Base-by-base conservation (phyloP, 2,797 vertebrate species). In the Chaunax sp. region DNA sequence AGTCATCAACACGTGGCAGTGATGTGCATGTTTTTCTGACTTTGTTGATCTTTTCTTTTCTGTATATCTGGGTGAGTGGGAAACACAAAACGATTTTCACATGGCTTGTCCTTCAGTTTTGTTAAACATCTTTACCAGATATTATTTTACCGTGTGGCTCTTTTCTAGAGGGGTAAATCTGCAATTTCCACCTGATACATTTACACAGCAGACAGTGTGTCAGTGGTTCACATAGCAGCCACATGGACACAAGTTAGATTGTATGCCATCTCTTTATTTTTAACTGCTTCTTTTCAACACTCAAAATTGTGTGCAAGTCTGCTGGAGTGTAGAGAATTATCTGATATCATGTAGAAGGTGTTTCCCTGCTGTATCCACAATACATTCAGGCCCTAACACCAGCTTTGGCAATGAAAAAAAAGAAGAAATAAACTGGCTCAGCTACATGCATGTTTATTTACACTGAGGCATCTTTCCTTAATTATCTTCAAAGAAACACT, bases 401-500 rank as follows among this genome's bases (percentile, higher is more conserved):
- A n/a, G n/a, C n/a, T n/a, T n/a, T n/a, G n/a, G n/a, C n/a, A n/a
- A n/a, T n/a, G n/a, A n/a, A n/a, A n/a, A n/a, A n/a, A n/a, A n/a
- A n/a, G n/a, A n/a, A n/a, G n/a, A n/a, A n/a, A n/a, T n/a, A n/a
- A n/a, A n/a, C n/a, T n/a, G n/a, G n/a, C 2, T 10, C 12, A 54
- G n/a, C 15, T 44, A 9, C 28, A 30, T 30, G 28, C 28, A 30
- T 30, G 28, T 9, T 30, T 9, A 30, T 11, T 11, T 3, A 37
- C 12, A 37, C 9, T 38, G 3, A 51, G 14, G 1, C 1, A 16
- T 59, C 50, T 37, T 59, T 38, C 14, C 19, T 44, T 19, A 55
- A 3, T 18, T 16, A 6, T 33, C 16, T 62, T 54, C 52, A 59
- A 19, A 52, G 44, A 50, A 44, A 62, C n/a, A 64, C 49, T 62